Percentiles rank a stretch among this genome's conserved stretches.
These are phyloP conservation scores for Apis dorsata DNA, from an alignment of 1,140 invertebrate genomes.

Conservation along the genomic window DNA sequence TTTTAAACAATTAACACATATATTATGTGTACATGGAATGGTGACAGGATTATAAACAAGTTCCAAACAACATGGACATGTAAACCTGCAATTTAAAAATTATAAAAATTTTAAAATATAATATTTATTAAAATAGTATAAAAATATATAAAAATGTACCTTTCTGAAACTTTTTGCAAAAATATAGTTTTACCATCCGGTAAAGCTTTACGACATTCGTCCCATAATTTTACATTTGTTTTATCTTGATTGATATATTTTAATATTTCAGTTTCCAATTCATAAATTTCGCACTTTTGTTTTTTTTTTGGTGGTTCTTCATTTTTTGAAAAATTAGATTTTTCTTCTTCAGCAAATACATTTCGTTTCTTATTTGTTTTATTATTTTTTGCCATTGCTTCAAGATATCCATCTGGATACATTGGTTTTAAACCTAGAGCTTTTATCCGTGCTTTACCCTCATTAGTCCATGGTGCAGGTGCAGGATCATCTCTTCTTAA, in stretches of 20 bases:
- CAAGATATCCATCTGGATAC: constrained; percentile 89
- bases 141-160: constrained; percentile 66
- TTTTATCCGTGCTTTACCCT: constrained; percentile 82
- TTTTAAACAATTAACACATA: constrained; percentile 86
- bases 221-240: constrained; percentile 86
- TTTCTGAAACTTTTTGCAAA: constrained; percentile 67
- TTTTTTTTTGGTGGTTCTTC: constrained; percentile 69
- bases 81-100: constrained; percentile 81
- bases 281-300: constrained; percentile 77
- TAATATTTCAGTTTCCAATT: constrained; percentile 78
- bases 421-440: constrained; percentile 68
- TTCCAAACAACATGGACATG: constrained; percentile 91
- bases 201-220: constrained; percentile 80
- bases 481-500: constrained; percentile 88
- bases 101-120: background rate
- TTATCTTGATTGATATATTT: constrained; percentile 83
- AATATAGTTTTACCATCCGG: constrained; percentile 77
- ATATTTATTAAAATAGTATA: background rate
- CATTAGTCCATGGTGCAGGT: constrained; percentile 91
- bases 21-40: constrained; percentile 88
- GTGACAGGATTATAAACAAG: constrained; percentile 87
- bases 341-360: constrained; percentile 45
- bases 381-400: constrained; percentile 80
- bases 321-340: constrained; percentile 43
- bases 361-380: constrained; percentile 67